Evolutionary conservation across 2,113 vertebrate genomes (phyloP).

Genomic region (Saccopteryx bilineata): DNA sequence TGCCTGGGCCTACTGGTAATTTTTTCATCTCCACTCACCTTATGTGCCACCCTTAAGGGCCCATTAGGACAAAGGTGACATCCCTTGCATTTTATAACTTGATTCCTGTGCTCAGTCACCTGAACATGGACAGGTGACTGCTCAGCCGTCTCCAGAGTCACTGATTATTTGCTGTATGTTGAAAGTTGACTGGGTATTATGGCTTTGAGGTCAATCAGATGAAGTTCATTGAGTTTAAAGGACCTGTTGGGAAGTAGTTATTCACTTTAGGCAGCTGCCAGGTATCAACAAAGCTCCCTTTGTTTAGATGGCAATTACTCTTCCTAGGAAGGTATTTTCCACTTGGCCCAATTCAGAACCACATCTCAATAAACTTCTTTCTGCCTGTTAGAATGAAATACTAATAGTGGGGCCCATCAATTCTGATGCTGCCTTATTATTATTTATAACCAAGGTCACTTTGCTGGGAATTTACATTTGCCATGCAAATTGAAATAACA

Average conservation of each 20-base stretch:
- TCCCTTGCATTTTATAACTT: background rate
- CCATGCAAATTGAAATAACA: constrained; percentile 86
- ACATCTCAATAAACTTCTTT: constrained; percentile 87
- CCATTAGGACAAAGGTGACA: background rate
- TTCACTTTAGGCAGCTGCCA: constrained; percentile 71
- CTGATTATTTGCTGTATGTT: background rate
- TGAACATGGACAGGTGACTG: background rate
- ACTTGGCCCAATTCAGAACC: constrained; percentile 83
- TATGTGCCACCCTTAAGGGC: background rate
- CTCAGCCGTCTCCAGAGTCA: background rate
- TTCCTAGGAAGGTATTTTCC: constrained; percentile 84
- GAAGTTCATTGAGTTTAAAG: constrained; percentile 61
- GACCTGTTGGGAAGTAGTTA: constrained; percentile 56
- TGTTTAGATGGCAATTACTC: constrained; percentile 87
- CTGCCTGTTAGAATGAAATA: constrained; percentile 89
- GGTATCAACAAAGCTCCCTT: constrained; percentile 84
- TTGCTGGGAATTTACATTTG: constrained; percentile 86
- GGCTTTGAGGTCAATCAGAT: constrained; percentile 31
- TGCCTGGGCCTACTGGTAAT: background rate
- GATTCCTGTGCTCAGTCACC: background rate
- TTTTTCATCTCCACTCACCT: background rate
- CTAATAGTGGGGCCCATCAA: constrained; percentile 85
- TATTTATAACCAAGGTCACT: constrained; percentile 89
- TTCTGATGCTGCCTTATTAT: constrained; percentile 87
- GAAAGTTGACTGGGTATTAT: background rate